phyloP scores from a whole-genome alignment of 2,888 invertebrate genomes.

The Aethes cnicana region DNA sequence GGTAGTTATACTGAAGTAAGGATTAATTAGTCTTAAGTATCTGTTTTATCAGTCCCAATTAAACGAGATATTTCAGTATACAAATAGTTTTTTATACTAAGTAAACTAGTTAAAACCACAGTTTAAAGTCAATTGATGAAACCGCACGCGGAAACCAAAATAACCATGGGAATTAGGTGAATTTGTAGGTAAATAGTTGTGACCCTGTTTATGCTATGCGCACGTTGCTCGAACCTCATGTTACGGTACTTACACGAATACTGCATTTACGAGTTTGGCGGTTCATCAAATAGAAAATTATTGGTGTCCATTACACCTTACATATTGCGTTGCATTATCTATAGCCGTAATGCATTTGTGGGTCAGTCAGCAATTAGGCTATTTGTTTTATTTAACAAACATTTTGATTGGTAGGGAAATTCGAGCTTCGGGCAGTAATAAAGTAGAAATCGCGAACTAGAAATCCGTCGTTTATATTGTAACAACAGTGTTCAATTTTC shows the following conservation, averaged over 20 bases:
- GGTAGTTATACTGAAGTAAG: too few relatives aligned
- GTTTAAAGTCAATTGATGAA: constrained; percentile 3
- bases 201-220: constrained; percentile 16
- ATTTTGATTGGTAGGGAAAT: constrained; percentile 42
- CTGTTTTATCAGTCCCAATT: too few relatives aligned
- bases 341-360: constrained; percentile 13
- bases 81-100: not conserved
- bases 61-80: too few relatives aligned
- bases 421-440: constrained; percentile 51
- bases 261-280: constrained; percentile 27
- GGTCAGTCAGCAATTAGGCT: constrained; percentile 1
- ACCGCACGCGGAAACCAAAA: constrained; percentile 5
- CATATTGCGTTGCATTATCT: constrained; percentile 23
- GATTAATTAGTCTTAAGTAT: too few relatives aligned
- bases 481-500: constrained; percentile 53
- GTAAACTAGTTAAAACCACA: not conserved
- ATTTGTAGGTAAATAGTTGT: constrained; percentile 18
- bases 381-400: constrained; percentile 16
- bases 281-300: constrained; percentile 30
- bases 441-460: constrained; percentile 58
- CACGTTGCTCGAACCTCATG: constrained; percentile 10
- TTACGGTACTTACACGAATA: constrained; percentile 29
- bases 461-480: constrained; percentile 43
- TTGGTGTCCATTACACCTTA: constrained; percentile 28
- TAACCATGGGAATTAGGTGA: constrained; percentile 22